phyloP scores from a whole-genome alignment of 2,888 invertebrate species.

The Lithophane semibrunnea region DNA sequence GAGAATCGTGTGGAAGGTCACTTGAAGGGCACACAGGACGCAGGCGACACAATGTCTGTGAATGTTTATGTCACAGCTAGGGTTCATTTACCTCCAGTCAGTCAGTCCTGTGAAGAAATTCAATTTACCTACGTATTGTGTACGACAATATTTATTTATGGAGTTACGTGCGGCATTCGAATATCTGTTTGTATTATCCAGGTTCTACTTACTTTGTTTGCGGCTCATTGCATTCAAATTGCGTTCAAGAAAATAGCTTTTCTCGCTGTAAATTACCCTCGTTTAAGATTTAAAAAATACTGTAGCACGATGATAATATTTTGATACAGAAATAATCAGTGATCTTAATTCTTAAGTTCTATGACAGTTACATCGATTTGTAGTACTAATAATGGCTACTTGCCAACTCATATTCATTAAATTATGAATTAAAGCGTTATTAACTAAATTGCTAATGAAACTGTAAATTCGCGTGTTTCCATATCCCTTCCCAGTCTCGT shows the following conservation, averaged over 20 bases:
- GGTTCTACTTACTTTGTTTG: slow-evolving; percentile 12
- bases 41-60: slow-evolving; percentile 72
- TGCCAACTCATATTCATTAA: slow-evolving; percentile 70
- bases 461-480: slow-evolving; percentile 19
- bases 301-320: slow-evolving; percentile 35
- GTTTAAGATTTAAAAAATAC: slow-evolving; percentile 26
- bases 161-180: slow-evolving; percentile 17
- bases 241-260: slow-evolving; percentile 17
- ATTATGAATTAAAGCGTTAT: slow-evolving; percentile 63
- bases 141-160: slow-evolving; percentile 31
- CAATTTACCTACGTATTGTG: slow-evolving; percentile 39
- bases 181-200: slow-evolving; percentile 20
- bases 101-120: slow-evolving; percentile 31
- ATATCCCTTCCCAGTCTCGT: neutral
- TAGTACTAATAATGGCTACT: slow-evolving; percentile 64
- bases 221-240: slow-evolving; percentile 14
- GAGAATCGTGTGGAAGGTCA: slow-evolving; percentile 73
- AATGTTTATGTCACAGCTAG: slow-evolving; percentile 58
- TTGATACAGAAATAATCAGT: slow-evolving; percentile 36
- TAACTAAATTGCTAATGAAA: slow-evolving; percentile 47
- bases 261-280: slow-evolving; percentile 8
- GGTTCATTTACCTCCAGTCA: slow-evolving; percentile 67
- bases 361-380: slow-evolving; percentile 48
- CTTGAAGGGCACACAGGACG: slow-evolving; percentile 72
- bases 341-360: slow-evolving; percentile 32